Evolutionary conservation across 1,140 invertebrate species (phyloP).

Genomic region (Diprion similis): DNA sequence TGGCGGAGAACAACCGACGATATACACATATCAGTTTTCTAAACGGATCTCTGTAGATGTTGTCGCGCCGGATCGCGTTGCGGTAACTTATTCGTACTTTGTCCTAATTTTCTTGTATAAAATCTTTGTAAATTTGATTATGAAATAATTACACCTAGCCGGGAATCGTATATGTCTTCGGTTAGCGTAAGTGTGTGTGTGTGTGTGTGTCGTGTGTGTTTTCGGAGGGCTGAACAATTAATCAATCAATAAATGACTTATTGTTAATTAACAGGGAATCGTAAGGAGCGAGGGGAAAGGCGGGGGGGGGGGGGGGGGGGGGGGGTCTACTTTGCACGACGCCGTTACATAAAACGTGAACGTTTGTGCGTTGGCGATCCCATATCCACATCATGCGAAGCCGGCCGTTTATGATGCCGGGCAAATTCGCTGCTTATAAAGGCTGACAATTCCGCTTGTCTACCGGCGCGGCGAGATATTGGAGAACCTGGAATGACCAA

Average conservation of each 20-base stretch:
- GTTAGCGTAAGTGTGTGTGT: no score
- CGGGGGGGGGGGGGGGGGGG: background rate
- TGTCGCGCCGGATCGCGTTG: no score
- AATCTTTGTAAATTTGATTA: background rate
- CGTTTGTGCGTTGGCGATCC: slow-evolving; percentile 74
- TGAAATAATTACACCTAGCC: slow-evolving; percentile 33
- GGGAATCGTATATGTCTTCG: slow-evolving; percentile 24
- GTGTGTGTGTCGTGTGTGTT: no score
- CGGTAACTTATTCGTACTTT: no score
- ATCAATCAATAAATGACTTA: slow-evolving; percentile 25
- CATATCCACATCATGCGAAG: slow-evolving; percentile 71
- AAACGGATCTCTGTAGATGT: no score
- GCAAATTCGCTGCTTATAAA: slow-evolving; percentile 81
- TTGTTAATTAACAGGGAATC: slow-evolving; percentile 27
- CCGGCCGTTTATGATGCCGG: slow-evolving; percentile 76
- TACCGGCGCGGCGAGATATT: slow-evolving; percentile 52
- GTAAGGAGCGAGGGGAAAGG: slow-evolving; percentile 36
- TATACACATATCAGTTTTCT: no score
- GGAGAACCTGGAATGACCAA: slow-evolving; percentile 44
- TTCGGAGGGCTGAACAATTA: slow-evolving; percentile 37
- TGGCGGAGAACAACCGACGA: no score
- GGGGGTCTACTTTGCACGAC: slow-evolving; percentile 53
- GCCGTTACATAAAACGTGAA: slow-evolving; percentile 63
- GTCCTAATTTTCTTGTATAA: no score
- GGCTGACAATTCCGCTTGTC: slow-evolving; percentile 72